Evolutionary conservation across 2,888 invertebrate genomes (phyloP), one percentile per base, ranked within the genome.

Genomic region (Temnothorax rugatulus): DNA sequence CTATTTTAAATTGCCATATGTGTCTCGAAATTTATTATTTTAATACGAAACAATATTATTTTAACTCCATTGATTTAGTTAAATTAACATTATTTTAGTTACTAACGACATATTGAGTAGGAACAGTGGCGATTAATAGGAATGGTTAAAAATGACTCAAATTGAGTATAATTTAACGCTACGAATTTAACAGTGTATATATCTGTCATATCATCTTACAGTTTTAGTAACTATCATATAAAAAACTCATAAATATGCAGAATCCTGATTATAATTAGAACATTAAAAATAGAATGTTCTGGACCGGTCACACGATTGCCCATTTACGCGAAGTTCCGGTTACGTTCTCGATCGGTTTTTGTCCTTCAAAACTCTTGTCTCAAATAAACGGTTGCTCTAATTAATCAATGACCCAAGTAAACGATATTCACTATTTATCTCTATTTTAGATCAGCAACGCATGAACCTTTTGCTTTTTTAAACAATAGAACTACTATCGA

Each of bases 361-460:
- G 18, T 73, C 25, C 25, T 61, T 61, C 11, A 18, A 52, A 50
- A 18, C 11, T 41, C 1, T 59, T 61, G n/a, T 29, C 29, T 44
- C 8, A 29, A 8, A 74, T 61, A 74, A 74, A 44, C 21, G 18
- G 29, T 8, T 44, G 34, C 18, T 18, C 13, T 29, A 29, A 59
- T 25, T 29, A n/a, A 74, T 44, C 41, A 74, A 74, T 29, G n/a
- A 69, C 11, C 66, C 21, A 18, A 44, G 13, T 61, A 74, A 74
- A 29, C 8, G 44, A 61, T 59, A 59, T 61, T 61, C n/a, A 57
- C 11, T 18, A 11, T 47, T 68, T 68, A 68, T 57, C 18, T 73
- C 18, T 3, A 74, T 25, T n/a, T n/a, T n/a, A n/a, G 1, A 29
- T 29, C 59, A 29, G 25, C 18, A 41, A 41, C 38, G 11, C 47